Conservation (phyloP, 2,113 vertebrate genomes). For the Halichoerus grypus region DNA sequence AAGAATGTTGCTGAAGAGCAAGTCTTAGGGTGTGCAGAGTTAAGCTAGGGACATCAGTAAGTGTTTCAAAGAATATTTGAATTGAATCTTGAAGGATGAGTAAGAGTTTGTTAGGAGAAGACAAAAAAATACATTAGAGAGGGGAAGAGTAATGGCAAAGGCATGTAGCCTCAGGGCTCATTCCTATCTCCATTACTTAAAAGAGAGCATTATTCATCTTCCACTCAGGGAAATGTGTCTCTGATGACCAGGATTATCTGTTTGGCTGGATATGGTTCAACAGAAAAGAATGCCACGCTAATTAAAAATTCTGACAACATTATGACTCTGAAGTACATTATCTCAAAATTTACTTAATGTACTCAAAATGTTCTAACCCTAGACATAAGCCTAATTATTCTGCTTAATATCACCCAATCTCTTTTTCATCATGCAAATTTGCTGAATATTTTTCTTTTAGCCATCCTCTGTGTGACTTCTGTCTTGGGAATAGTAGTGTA, state of each 20-base stretch:
- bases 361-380: constrained; percentile 33
- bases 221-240: not conserved
- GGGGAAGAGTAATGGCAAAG: not conserved
- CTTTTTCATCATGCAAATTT: not conserved
- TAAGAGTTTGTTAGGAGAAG: not conserved
- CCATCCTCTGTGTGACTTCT: not conserved
- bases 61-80: not conserved
- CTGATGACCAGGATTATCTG: constrained; percentile 8
- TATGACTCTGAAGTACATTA: not conserved
- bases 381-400: not conserved
- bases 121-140: not conserved
- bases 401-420: not conserved
- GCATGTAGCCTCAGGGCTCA: not conserved
- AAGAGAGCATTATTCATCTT: not conserved
- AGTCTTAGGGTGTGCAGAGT: not conserved
- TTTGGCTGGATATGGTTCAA: not conserved
- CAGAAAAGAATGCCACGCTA: constrained; percentile 28
- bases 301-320: constrained; percentile 6
- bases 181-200: not conserved
- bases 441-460: not conserved
- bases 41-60: too few relatives aligned
- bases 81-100: not conserved
- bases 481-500: not conserved
- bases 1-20: not conserved
- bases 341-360: constrained; percentile 40